Percentiles rank a stretch among this genome's conserved stretches.
Conservation (phyloP, 2,797 vertebrate genomes). For the Melanotaenia pygmaea region DNA sequence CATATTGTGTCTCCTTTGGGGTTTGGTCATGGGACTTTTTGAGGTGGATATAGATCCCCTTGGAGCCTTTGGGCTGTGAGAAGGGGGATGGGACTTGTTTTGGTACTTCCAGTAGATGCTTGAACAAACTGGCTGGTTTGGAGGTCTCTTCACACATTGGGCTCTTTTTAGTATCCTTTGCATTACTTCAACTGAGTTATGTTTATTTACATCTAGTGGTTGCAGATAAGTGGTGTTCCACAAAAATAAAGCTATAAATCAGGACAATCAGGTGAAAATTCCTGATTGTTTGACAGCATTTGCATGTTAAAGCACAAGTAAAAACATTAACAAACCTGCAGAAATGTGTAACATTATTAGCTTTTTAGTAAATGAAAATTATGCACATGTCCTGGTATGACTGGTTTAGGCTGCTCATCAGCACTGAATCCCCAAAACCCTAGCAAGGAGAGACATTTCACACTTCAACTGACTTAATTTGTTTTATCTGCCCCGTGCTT, state of each 20-base stretch:
- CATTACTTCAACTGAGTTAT: not conserved
- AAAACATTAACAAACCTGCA: not conserved
- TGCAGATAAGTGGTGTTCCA: constrained; percentile 2
- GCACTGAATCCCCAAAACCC: not conserved
- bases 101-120: not conserved
- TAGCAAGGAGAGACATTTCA: not conserved
- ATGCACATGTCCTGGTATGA: not conserved
- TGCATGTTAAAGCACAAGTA: not conserved
- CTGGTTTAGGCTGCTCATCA: not conserved
- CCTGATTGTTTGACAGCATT: not conserved
- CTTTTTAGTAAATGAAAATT: not conserved
- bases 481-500: not conserved
- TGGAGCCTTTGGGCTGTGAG: not conserved
- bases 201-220: not conserved
- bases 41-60: not conserved
- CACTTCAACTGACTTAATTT: not conserved
- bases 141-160: not conserved
- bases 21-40: too few relatives aligned
- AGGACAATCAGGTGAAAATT: not conserved
- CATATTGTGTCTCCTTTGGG: not conserved
- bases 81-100: not conserved
- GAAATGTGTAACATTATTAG: not conserved
- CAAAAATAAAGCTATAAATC: not conserved
- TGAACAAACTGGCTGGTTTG: not conserved
- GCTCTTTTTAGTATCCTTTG: not conserved